Conservation (phyloP, 2,113 vertebrate species). For the Dendrocopos noguchii region DNA sequence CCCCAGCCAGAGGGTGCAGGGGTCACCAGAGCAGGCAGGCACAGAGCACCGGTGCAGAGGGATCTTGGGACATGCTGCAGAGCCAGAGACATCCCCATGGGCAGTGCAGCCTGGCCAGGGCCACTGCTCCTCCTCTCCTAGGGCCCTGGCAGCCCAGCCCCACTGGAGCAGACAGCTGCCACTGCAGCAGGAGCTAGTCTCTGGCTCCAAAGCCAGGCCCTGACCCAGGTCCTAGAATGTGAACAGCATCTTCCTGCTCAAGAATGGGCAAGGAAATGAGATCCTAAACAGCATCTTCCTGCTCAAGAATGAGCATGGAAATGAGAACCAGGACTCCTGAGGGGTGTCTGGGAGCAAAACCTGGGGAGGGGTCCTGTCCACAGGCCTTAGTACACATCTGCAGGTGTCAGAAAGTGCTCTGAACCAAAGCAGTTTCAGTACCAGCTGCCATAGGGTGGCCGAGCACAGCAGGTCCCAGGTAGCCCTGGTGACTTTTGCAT, state of each 20-base stretch:
- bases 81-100: accelerated
- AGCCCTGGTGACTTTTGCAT: accelerated
- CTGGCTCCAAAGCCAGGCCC: not conserved
- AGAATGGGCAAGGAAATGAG: not conserved
- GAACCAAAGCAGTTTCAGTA: not conserved
- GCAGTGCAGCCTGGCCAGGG: not conserved
- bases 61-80: accelerated
- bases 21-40: not conserved
- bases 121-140: not conserved
- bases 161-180: not conserved
- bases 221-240: not conserved
- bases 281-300: too few relatives aligned
- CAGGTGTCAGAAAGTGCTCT: not conserved
- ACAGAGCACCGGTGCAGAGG: not conserved
- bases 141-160: not conserved
- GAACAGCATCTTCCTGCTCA: not conserved
- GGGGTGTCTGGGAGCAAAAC: accelerated
- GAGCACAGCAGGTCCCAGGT: not conserved
- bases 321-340: not conserved
- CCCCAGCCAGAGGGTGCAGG: not conserved
- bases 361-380: not conserved
- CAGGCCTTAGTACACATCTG: not conserved
- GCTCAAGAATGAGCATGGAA: not conserved
- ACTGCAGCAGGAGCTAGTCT: not conserved
- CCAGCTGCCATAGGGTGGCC: not conserved